Evolutionary conservation across 2,113 vertebrate species (phyloP).

Genomic region (Burhinus oedicnemus): DNA sequence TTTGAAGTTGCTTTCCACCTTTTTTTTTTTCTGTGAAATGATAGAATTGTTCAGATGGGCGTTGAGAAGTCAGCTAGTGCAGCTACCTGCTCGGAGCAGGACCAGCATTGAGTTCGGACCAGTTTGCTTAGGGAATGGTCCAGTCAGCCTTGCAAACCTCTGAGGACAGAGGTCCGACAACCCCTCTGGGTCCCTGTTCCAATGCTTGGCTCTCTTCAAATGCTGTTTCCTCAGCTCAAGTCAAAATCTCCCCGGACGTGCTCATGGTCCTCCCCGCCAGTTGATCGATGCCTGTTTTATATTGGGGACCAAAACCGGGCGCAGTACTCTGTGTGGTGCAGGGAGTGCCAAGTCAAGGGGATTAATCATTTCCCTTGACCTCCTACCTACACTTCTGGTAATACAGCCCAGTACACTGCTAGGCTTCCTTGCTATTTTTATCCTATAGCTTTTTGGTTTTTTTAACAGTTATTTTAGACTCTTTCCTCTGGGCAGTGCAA

Average conservation of each 20-base stretch:
- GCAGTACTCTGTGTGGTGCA: background rate
- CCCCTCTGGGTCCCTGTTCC: background rate
- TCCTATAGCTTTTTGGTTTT: background rate
- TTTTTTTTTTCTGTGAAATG: background rate
- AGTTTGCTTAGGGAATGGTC: background rate
- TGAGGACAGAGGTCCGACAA: background rate
- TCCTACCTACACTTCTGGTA: conserved; percentile 17
- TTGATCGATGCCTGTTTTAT: background rate
- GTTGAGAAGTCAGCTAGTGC: background rate
- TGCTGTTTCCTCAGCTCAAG: background rate
- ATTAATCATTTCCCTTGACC: conserved; percentile 24
- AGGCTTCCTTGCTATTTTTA: conserved; percentile 41
- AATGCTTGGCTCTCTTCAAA: background rate
- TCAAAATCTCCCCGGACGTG: accelerated
- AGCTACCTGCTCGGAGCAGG: background rate
- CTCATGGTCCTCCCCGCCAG: background rate
- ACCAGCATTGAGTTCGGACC: background rate
- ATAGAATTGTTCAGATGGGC: background rate
- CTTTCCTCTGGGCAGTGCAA: background rate
- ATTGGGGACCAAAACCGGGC: accelerated
- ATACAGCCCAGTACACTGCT: background rate
- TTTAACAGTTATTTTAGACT: conserved; percentile 30
- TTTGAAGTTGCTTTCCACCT: background rate
- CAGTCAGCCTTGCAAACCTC: background rate
- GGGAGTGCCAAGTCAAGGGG: background rate